Evolutionary conservation across 1,140 invertebrate species (phyloP).

Genomic region (Panulirus ornatus): DNA sequence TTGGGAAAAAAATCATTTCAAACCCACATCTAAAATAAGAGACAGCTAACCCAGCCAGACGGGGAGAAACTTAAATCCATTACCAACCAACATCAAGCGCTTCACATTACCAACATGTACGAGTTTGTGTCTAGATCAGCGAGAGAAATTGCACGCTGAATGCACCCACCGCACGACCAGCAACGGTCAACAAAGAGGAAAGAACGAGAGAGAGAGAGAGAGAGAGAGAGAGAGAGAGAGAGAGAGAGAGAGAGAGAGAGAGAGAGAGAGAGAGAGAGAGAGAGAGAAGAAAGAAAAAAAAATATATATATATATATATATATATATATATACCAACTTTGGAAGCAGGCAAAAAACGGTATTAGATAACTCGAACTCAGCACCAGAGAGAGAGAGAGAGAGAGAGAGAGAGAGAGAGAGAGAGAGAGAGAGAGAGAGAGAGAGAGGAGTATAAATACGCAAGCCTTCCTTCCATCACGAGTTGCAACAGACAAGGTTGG

Average conservation of each 20-base stretch:
- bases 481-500: too few species aligned
- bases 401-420: constrained; percentile 34
- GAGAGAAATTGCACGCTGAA: too few species aligned
- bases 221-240: not conserved
- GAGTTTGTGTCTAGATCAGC: constrained; percentile 9
- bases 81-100: too few species aligned
- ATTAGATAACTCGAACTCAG: not conserved
- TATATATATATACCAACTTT: too few species aligned
- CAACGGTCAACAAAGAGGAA: not conserved
- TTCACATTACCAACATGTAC: too few species aligned
- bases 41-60: too few species aligned
- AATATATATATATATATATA: too few species aligned
- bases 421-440: constrained; percentile 39
- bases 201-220: not conserved
- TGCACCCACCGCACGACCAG: too few species aligned
- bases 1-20: too few species aligned
- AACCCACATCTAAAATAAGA: too few species aligned
- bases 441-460: constrained; percentile 10
- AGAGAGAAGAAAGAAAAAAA: not conserved
- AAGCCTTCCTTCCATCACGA: too few species aligned
- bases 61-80: too few species aligned
- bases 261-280: constrained; percentile 4
- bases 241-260: not conserved
- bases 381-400: not conserved
- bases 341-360: not conserved